phyloP scores from a whole-genome alignment of 1,140 invertebrate genomes.

The Drosophila miranda region DNA sequence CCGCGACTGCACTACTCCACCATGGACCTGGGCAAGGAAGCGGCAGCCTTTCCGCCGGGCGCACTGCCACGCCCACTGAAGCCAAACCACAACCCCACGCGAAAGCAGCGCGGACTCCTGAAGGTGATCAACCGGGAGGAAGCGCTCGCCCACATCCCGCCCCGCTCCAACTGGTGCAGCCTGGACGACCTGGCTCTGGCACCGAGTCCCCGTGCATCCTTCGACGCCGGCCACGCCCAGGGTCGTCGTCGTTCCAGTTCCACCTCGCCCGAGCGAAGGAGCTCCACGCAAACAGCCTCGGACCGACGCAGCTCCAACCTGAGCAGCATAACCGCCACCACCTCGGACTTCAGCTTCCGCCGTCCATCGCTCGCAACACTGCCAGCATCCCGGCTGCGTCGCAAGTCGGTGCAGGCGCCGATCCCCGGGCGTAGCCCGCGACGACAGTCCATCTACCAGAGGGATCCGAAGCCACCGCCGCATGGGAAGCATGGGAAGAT shows the following conservation, averaged over 20 bases:
- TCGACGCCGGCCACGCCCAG: constrained; percentile 18
- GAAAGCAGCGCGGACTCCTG: constrained; percentile 69
- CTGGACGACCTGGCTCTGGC: constrained; percentile 64
- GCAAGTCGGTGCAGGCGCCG: constrained; percentile 55
- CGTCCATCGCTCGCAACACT: constrained; percentile 63
- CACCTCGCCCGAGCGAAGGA: constrained; percentile 74
- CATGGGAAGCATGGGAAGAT: constrained; percentile 55
- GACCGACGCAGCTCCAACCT: constrained; percentile 77
- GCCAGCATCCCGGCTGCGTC: constrained; percentile 55
- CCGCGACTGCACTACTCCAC: constrained; percentile 68
- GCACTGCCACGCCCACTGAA: constrained; percentile 71
- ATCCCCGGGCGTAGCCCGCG: constrained; percentile 35
- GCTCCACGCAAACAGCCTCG: constrained; percentile 77
- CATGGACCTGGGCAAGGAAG: constrained; percentile 60
- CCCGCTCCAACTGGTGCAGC: constrained; percentile 73
- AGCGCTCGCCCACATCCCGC: constrained; percentile 29
- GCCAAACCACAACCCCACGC: constrained; percentile 78
- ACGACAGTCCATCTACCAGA: constrained; percentile 43
- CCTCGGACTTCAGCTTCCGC: constrained; percentile 78
- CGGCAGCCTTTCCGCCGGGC: constrained; percentile 69
- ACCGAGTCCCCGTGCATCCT: constrained; percentile 17
- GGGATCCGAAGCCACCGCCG: constrained; percentile 25
- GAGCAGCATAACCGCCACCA: constrained; percentile 68
- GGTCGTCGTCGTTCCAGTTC: constrained; percentile 72
- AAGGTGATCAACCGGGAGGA: constrained; percentile 63